Conservation (phyloP, 2,797 vertebrate species). For the Semaprochilodus insignis region DNA sequence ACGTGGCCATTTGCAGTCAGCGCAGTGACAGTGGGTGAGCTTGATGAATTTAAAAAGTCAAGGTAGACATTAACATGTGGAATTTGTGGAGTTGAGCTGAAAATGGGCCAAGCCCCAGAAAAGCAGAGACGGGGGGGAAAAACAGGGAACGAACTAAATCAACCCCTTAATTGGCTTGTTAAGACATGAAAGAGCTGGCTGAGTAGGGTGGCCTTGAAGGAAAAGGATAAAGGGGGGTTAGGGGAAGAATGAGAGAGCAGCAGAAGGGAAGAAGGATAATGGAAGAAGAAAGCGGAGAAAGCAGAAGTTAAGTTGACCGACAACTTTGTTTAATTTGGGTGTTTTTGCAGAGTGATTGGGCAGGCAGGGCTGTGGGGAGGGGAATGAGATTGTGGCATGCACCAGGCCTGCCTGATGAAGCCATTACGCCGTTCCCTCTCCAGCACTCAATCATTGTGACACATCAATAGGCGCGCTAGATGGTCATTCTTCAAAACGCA, state of each 20-base stretch:
- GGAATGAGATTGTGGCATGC: slow-evolving; percentile 78
- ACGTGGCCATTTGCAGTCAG: slow-evolving; percentile 35
- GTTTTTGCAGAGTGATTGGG: slow-evolving; percentile 67
- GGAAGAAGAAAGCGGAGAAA: slow-evolving; percentile 27
- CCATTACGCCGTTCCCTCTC: slow-evolving; percentile 76
- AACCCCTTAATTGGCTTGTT: slow-evolving; percentile 73
- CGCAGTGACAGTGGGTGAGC: slow-evolving; percentile 40
- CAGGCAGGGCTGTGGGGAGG: slow-evolving; percentile 64
- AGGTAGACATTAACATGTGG: slow-evolving; percentile 47
- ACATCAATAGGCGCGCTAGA: slow-evolving; percentile 70
- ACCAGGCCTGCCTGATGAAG: slow-evolving; percentile 80
- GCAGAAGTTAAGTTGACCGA: slow-evolving; percentile 63
- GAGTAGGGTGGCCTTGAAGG: slow-evolving; percentile 61
- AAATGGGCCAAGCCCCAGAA: slow-evolving; percentile 53
- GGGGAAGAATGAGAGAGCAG: slow-evolving; percentile 42
- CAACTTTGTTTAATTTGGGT: slow-evolving; percentile 72
- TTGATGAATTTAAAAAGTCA: slow-evolving; percentile 55
- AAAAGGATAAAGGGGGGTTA: slow-evolving; percentile 48
- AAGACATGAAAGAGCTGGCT: slow-evolving; percentile 66
- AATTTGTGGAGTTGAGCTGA: slow-evolving; percentile 52
- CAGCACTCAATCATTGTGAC: slow-evolving; percentile 82
- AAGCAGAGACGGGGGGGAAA: slow-evolving; percentile 41
- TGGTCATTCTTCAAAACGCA: slow-evolving; percentile 76
- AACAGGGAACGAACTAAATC: slow-evolving; percentile 60
- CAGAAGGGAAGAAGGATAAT: slow-evolving; percentile 45